phyloP scores from a whole-genome alignment of 2,113 vertebrate species.

The Cephalopterus ornatus region DNA sequence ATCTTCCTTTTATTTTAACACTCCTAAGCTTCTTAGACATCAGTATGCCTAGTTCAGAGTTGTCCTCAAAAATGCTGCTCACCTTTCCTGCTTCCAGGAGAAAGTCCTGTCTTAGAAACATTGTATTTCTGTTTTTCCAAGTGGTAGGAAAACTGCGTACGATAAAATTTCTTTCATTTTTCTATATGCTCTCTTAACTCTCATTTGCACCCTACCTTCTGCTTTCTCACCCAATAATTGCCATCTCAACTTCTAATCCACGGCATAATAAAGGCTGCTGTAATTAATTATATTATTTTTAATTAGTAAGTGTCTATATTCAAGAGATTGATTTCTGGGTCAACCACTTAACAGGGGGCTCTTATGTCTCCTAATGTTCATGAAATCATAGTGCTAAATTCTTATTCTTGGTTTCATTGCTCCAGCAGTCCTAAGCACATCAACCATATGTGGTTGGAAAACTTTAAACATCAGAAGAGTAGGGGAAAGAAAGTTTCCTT shows the following conservation, averaged over 20 bases:
- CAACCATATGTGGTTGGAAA: constrained; percentile 44
- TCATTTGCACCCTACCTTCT: not conserved
- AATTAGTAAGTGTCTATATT: not conserved
- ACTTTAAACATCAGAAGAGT: constrained; percentile 58
- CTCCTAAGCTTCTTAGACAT: not conserved
- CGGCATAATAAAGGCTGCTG: not conserved
- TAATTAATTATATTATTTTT: not conserved
- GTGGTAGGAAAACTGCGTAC: not conserved
- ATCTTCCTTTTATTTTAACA: not conserved
- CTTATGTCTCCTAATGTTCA: not conserved
- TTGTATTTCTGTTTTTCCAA: not conserved
- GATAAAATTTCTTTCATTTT: not conserved
- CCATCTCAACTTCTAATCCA: not conserved
- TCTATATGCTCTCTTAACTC: not conserved
- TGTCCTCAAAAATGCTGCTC: not conserved
- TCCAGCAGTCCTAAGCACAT: not conserved
- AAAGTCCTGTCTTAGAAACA: not conserved
- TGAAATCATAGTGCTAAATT: not conserved
- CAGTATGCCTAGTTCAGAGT: not conserved
- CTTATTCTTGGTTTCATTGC: constrained; percentile 12
- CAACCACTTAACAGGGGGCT: not conserved
- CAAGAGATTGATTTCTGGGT: not conserved
- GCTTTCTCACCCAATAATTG: not conserved
- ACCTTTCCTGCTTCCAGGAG: not conserved
- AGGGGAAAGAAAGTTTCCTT: constrained; percentile 44